Evolutionary conservation across 2,888 invertebrate species (phyloP).

Genomic region (Diaperis boleti): DNA sequence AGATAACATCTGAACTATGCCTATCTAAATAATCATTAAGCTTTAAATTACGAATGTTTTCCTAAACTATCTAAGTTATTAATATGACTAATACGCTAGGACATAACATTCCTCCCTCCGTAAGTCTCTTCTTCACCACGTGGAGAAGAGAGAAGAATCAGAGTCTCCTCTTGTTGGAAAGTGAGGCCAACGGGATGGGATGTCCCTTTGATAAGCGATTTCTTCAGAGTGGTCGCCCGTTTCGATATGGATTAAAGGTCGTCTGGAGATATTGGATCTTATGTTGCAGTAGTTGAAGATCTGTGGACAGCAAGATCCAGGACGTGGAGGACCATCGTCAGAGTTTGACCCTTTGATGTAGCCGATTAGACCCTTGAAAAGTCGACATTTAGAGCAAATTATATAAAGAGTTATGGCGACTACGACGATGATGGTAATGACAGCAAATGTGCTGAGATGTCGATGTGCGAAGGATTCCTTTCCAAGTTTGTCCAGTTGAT

Average conservation of each 20-base stretch:
- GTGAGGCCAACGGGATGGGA: neutral
- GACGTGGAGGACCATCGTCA: neutral
- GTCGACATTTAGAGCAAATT: neutral
- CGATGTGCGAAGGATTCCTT: neutral
- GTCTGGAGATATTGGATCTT: neutral
- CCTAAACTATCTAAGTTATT: no score
- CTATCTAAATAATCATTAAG: no score
- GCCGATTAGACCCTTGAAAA: neutral
- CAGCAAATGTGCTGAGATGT: neutral
- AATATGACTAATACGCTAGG: no score
- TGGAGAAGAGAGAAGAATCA: neutral
- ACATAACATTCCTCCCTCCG: no score
- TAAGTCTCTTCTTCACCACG: neutral
- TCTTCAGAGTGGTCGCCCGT: neutral
- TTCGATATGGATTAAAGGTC: neutral
- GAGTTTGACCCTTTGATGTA: neutral
- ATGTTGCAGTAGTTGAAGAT: slow-evolving; percentile 1
- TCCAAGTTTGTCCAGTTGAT: neutral
- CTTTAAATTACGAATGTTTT: no score
- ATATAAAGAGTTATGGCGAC: neutral
- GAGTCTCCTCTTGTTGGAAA: neutral
- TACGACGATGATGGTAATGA: neutral
- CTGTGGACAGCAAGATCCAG: neutral
- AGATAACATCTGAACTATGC: no score
- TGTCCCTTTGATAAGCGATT: neutral